Base-by-base conservation (phyloP, 2,113 vertebrate genomes). In the Hiodon alosoides region DNA sequence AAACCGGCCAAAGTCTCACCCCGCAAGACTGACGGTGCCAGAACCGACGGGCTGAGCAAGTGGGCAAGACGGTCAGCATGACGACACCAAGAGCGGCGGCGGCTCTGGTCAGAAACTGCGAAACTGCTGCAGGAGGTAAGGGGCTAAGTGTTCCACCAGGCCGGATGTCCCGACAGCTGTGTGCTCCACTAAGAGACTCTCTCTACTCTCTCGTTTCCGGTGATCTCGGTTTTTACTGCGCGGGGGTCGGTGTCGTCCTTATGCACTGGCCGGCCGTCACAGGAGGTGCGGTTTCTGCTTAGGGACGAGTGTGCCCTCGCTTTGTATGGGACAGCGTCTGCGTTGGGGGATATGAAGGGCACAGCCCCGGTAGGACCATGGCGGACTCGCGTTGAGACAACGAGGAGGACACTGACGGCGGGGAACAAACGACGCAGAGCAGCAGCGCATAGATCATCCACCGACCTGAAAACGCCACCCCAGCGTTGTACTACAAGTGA, bases 101-200 rank as follows among this genome's bases (percentile, higher is more conserved):
- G 31, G 54, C 7, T 7, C 4, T 52, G 3, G 14, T 11, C 14
- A 14, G 58, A 59, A 14, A 9, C 52, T 55, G 52, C n/a, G 16
- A 4, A 11, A 51, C 48, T 5, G 48, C 59, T 17, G n/a, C 14
- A n/a, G 10, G 3, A 2, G 58, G n/a, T 52, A 54, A 54, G 16
- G 61, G 10, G 11, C 3, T 53, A 13, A 52, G 11, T n/a, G 48
- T 14, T 69, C 48, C 50, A 53, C 10, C 67, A 69, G 50, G 8
- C 14, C 48, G 17, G n/a, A 16, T 16, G 64, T 73, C 72, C 60
- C 55, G 50, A 73, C 50, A 67, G 62, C 64, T 74, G 64, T 3
- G 10, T 9, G 5, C 50, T 53, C 51, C 60, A 54, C 13, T 51
- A 16, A 17, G 65, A 47, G 70, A 71, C 10, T 17, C 46, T 4